Evolutionary conservation across 2,888 invertebrate genomes (phyloP), one percentile per base, ranked within the genome.

Genomic region (Ectemnius continuus): DNA sequence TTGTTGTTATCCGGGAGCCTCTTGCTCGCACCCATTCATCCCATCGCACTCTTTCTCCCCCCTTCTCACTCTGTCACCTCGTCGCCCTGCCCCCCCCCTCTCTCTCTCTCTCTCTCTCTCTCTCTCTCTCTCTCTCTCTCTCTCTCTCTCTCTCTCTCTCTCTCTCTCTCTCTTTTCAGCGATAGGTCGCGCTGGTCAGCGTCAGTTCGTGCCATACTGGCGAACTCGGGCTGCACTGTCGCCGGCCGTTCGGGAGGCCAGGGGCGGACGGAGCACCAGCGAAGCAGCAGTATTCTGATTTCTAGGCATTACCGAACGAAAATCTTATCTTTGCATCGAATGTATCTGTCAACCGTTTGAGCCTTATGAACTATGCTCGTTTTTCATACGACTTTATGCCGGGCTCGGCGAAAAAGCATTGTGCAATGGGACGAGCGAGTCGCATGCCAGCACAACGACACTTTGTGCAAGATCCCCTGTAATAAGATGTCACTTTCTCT

Each of bases 131-230:
- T 61, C 58, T 23, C 66, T 61, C 52, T 58, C 36, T 8, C 36
- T 4, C 36, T 36, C 4, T 36, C 36, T 8, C 36, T 1, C 28
- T 8, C 8, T 8, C 2, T 8, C 2, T 6, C 36, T 6, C 36
- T 36, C 1, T 67, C 36, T 67, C 69, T 48, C 61, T 76, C 73
- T 59, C 67, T 73, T 76, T 77, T 78, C 64, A 62, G 67, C 71
- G 78, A 77, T 81, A 84, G 16, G 81, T 74, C 78, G 75, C 77
- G 74, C 71, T 78, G 74, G 52, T 23, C 71, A 67, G 63, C 62
- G 58, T 65, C 70, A 75, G 61, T 73, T 52, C 68, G 72, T 71
- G 74, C 76, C 67, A 81, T 73, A 66, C 73, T 64, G 63, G 73
- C 67, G 36, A 73, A 62, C 57, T 63, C 68, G 59, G 67, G 63